phyloP scores from a whole-genome alignment of 2,888 invertebrate species.

The Corbicula japonica region DNA sequence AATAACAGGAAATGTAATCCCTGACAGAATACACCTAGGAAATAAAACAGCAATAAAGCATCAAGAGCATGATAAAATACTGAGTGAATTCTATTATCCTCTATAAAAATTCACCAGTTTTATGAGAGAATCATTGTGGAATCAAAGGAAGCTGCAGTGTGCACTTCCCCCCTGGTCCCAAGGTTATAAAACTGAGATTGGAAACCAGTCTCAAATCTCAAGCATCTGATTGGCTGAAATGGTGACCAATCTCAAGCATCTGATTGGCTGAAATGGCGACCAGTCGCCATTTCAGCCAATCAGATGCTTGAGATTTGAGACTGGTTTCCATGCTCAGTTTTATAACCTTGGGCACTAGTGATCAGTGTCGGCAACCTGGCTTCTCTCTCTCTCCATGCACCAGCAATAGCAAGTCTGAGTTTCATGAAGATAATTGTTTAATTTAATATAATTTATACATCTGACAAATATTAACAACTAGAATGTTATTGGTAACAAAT shows the following conservation, averaged over 20 bases:
- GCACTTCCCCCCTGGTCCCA: too few relatives aligned
- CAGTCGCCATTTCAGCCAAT: slow-evolving; percentile 1
- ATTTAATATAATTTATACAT: too few relatives aligned
- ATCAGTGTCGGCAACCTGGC: neutral
- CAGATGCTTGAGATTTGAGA: neutral
- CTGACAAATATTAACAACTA: too few relatives aligned
- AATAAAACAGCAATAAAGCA: slow-evolving; percentile 14
- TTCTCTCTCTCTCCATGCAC: neutral
- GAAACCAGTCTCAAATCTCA: too few relatives aligned
- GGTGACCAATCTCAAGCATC: too few relatives aligned
- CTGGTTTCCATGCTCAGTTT: neutral
- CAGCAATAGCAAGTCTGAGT: neutral
- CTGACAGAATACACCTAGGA: neutral
- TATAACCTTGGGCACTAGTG: neutral
- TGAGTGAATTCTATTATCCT: slow-evolving; percentile 1
- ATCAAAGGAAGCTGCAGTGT: slow-evolving; percentile 5
- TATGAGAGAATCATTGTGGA: neutral
- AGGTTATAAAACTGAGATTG: too few relatives aligned
- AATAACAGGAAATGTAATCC: neutral
- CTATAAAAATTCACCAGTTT: slow-evolving; percentile 4
- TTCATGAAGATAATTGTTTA: neutral
- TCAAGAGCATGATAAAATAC: neutral
- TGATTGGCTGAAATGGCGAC: too few relatives aligned
- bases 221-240: too few relatives aligned
- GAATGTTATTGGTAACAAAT: too few relatives aligned